Evolutionary conservation across 2,888 invertebrate species (phyloP), one percentile per base, ranked within the genome.

Genomic region (Dascillus cervinus): DNA sequence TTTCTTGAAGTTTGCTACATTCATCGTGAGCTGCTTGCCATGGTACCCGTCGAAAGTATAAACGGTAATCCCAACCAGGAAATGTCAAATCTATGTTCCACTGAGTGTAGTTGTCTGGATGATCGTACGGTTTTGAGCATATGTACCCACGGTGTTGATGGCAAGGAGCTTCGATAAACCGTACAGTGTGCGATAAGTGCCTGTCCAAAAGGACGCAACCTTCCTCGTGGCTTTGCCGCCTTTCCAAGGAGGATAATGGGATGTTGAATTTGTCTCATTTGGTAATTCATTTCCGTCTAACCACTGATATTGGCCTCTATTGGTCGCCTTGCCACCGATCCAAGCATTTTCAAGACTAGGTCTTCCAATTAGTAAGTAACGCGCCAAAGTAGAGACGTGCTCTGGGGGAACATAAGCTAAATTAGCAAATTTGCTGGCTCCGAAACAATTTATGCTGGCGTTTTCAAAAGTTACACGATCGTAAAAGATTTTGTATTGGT

Each of bases 301-400:
- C 6, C 14, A 29, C 6, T 9, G 9, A 14, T 22, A 10, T n/a
- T 20, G 10, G 3, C 11, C 4, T 3, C 12, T 8, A 10, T 9
- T 11, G n/a, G n/a, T n/a, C n/a, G 10, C 31, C 9, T n/a, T 0
- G 66, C 70, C 71, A 0, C 71, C 72, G 0, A 72, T 60, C 72
- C 72, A 72, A 0, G 71, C 70, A 28, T 59, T 66, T 29, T 72
- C 72, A 6, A 72, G 69, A 70, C 70, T 69, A 4, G 70, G 70
- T 39, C 70, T 50, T 0, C 65, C 60, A 30, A 68, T 69, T 32
- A 70, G 41, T 67, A 70, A 68, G 0, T 62, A 56, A 43, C 64
- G 51, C 2, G 69, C 69, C 1, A 70, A 32, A 35, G 62, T 66
- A 8, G 15, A 12, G 5, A 13, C 22, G 1, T 4, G 8, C 13